Conservation (phyloP, 2,113 vertebrate species). For the Rhea americana region DNA sequence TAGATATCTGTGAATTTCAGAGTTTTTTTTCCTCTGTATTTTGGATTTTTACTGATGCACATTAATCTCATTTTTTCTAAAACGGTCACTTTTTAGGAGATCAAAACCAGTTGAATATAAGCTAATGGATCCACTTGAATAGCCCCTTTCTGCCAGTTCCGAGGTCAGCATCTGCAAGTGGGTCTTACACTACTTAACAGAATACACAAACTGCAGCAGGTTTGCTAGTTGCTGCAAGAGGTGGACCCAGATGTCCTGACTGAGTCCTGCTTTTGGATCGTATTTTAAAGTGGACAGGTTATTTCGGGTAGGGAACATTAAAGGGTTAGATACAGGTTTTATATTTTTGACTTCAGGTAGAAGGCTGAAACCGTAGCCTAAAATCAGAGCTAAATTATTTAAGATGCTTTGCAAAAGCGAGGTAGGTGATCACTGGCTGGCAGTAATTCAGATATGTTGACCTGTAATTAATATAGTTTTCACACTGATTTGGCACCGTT, state of each 20-base stretch:
- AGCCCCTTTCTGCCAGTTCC: neutral
- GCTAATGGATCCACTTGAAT: neutral
- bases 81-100: neutral
- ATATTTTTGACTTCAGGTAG: neutral
- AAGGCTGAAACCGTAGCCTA: neutral
- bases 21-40: neutral
- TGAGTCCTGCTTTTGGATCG: neutral
- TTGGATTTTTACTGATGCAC: neutral
- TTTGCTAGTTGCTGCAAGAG: accelerated
- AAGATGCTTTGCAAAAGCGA: neutral
- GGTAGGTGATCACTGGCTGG: neutral
- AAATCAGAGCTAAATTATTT: neutral
- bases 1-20: neutral
- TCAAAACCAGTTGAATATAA: neutral
- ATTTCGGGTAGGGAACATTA: neutral
- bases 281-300: neutral
- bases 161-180: neutral
- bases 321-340: neutral
- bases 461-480: slow-evolving; percentile 4
- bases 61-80: neutral
- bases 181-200: neutral
- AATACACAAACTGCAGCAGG: neutral
- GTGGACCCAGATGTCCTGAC: neutral
- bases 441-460: neutral
- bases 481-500: neutral